phyloP scores from a whole-genome alignment of 1,140 invertebrate genomes.

The Drosophila leontia region DNA sequence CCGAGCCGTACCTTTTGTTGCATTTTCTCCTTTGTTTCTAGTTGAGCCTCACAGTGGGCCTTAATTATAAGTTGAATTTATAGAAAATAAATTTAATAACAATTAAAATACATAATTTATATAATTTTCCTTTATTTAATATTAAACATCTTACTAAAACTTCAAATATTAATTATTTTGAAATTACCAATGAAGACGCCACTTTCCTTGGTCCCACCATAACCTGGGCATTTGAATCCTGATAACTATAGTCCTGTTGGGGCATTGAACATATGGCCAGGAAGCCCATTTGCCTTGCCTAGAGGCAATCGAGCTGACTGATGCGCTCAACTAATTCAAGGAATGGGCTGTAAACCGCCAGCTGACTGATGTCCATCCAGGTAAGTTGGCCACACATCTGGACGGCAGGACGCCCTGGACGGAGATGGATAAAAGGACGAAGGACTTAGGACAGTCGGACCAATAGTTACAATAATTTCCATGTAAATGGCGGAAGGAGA shows the following conservation, averaged over 20 bases:
- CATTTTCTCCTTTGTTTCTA: slow-evolving; percentile 5
- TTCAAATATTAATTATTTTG: no score
- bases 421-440: slow-evolving; percentile 1
- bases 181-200: no score
- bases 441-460: not conserved
- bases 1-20: slow-evolving; percentile 9
- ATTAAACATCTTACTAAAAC: no score
- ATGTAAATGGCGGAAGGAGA: not conserved
- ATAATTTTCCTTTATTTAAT: no score
- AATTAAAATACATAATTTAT: not conserved
- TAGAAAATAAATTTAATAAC: not conserved
- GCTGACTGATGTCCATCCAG: slow-evolving; percentile 26
- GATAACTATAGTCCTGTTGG: slow-evolving; percentile 56
- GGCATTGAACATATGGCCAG: slow-evolving; percentile 46
- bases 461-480: slow-evolving; percentile 28
- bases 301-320: slow-evolving; percentile 58
- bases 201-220: no score
- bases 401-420: not conserved
- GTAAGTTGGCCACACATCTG: slow-evolving; percentile 9
- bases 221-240: not conserved
- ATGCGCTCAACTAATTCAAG: slow-evolving; percentile 39
- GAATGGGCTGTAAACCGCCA: slow-evolving; percentile 2
- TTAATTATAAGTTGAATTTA: not conserved
- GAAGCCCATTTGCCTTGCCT: slow-evolving; percentile 14
- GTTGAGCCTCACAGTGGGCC: slow-evolving; percentile 11